Percentiles rank a stretch among this genome's conserved stretches.
These are phyloP conservation scores for Puntigrus tetrazona DNA, from an alignment of 2,113 vertebrate species.

Conservation along the genomic window DNA sequence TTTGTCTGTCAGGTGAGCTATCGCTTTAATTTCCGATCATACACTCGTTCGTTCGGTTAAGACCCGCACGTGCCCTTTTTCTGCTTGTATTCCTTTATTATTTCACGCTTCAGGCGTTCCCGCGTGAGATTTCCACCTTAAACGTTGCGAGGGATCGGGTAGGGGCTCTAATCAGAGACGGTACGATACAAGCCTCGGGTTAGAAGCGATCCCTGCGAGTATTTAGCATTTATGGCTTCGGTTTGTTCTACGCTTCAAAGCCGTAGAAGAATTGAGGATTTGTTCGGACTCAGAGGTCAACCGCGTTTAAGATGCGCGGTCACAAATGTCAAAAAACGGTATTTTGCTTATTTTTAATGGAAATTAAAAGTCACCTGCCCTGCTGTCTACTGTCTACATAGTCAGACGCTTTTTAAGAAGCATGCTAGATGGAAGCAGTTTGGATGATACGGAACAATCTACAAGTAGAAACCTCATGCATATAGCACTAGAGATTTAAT, in stretches of 20 bases:
- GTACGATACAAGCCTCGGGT: conserved; percentile 6
- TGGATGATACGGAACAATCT: no score
- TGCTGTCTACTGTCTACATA: no score
- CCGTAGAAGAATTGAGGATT: neutral
- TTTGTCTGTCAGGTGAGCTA: neutral
- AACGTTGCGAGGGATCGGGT: neutral
- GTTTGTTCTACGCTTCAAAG: neutral
- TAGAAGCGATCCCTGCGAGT: neutral
- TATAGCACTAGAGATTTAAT: no score
- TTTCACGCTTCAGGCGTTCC: neutral
- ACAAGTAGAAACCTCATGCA: no score
- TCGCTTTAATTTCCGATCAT: neutral
- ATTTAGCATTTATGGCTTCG: neutral
- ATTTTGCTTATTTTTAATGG: neutral
- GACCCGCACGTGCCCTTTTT: neutral
- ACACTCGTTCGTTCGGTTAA: neutral
- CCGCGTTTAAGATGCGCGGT: neutral
- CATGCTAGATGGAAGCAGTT: no score
- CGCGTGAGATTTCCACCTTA: neutral
- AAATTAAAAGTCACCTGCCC: no score
- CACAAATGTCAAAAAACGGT: neutral
- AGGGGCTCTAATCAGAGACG: neutral
- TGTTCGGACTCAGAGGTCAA: neutral
- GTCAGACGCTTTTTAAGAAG: no score
- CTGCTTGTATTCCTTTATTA: neutral